phyloP scores from a whole-genome alignment of 2,113 vertebrate species.

The Scomber scombrus region DNA sequence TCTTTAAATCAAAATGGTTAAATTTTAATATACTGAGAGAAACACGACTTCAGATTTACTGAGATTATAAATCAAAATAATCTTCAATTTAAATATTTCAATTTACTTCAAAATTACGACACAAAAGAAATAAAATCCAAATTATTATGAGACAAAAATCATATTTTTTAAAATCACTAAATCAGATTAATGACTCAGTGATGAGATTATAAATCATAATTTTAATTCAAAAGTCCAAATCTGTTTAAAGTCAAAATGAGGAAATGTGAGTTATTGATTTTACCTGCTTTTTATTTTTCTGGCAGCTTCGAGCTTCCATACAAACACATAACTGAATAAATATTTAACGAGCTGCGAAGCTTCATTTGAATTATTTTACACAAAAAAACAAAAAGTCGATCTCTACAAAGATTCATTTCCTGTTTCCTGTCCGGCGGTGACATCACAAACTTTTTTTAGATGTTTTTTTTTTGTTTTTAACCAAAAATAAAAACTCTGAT shows the following conservation, averaged over 20 bases:
- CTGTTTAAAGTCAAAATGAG: no score
- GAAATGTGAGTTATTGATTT: background rate
- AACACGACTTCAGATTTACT: background rate
- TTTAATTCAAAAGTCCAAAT: no score
- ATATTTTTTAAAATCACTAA: no score
- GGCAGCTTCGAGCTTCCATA: background rate
- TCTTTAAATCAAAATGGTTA: no score
- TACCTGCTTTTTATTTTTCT: background rate
- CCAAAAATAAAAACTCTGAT: slow-evolving; percentile 99
- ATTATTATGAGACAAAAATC: no score
- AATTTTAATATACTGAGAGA: no score
- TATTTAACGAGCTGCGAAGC: slow-evolving; percentile 95
- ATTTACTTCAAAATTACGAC: background rate
- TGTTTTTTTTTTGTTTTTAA: slow-evolving; percentile 80
- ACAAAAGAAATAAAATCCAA: no score
- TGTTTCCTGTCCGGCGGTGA: slow-evolving; percentile 88
- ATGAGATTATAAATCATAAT: no score
- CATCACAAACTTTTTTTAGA: slow-evolving; percentile 74
- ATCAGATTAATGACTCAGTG: no score
- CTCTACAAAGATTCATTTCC: slow-evolving; percentile 93
- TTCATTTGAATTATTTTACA: slow-evolving; percentile 90
- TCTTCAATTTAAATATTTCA: background rate
- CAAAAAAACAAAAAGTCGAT: slow-evolving; percentile 78
- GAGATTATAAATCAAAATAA: background rate
- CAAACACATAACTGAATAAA: slow-evolving; percentile 91